Base-by-base conservation (phyloP, 2,888 invertebrate species). In the Creontiades dilutus region DNA sequence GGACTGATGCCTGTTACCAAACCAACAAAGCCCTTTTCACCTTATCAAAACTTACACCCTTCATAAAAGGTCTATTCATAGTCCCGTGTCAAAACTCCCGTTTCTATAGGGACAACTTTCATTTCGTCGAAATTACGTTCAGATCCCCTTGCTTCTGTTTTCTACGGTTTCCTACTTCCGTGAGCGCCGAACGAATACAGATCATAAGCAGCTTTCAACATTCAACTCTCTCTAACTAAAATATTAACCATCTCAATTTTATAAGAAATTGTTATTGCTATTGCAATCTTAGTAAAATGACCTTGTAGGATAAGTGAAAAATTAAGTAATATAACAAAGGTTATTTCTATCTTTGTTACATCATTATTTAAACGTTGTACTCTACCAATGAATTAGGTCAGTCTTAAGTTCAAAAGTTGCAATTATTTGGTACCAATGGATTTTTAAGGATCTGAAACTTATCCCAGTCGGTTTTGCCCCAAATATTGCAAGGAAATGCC, bases 21-120 rank as follows among this genome's bases (percentile, higher is more conserved):
- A 52, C 82, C 52, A 48, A 82, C 82, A 82, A 82, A 57, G 85
- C 57, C 85, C 48, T 85, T 85, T 46, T 55, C 47, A 61, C 85
- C 85, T 85, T 85, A 85, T 85, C 85, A 85, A 85, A 85, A 85
- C 85, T 85, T 85, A 85, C 85, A 85, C 85, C 61, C 85, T 85
- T 85, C 85, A 85, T 85, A 85, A 85, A 85, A 37, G 85, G 37
- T 52, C 85, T 61, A 85, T 85, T 85, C 85, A 85, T 37, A 28
- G 57, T 61, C 85, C 85, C 85, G 85, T 85, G 85, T 85, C 85
- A 85, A 85, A 85, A 85, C 85, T 85, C 61, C 85, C 85, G 61
- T 85, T 85, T 61, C 61, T 28, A 85, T 28, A 28, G 85, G 85
- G 61, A 28, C 85, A 57, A 85, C 85, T 85, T 57, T 85, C 28